Conservation (phyloP, 23 tunicate genomes). For the Trididemnum clinides region DNA sequence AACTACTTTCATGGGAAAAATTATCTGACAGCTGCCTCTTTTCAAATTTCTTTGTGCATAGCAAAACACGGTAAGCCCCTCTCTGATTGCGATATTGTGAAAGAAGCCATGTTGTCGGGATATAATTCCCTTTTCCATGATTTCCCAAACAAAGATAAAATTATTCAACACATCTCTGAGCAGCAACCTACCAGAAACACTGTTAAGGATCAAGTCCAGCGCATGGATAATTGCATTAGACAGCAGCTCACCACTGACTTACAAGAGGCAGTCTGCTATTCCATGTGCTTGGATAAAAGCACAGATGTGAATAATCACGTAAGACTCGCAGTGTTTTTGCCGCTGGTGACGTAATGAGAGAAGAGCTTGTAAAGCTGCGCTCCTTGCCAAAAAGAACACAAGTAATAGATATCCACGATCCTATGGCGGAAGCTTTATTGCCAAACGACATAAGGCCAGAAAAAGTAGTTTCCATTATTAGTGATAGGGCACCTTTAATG, state of each 20-base stretch:
- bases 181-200: background rate
- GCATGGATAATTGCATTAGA: background rate
- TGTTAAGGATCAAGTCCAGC: background rate
- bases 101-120: background rate
- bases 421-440: background rate
- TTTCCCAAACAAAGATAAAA: background rate
- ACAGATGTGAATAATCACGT: background rate
- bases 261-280: background rate
- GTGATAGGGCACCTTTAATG: background rate
- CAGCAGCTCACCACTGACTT: background rate
- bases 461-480: background rate
- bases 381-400: background rate
- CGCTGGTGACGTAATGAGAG: background rate
- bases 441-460: background rate
- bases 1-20: background rate
- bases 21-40: background rate
- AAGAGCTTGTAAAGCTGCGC: background rate
- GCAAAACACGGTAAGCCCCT: background rate
- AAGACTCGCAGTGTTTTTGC: background rate
- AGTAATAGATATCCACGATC: background rate
- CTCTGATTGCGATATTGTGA: background rate
- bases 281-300: background rate
- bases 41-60: background rate
- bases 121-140: background rate
- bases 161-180: background rate